A percentile compares a stretch with the other conserved stretches of the same genome.
These are phyloP conservation scores for Meiosimyza platycephala DNA, from an alignment of 2,888 invertebrate genomes.

Conservation along the genomic window DNA sequence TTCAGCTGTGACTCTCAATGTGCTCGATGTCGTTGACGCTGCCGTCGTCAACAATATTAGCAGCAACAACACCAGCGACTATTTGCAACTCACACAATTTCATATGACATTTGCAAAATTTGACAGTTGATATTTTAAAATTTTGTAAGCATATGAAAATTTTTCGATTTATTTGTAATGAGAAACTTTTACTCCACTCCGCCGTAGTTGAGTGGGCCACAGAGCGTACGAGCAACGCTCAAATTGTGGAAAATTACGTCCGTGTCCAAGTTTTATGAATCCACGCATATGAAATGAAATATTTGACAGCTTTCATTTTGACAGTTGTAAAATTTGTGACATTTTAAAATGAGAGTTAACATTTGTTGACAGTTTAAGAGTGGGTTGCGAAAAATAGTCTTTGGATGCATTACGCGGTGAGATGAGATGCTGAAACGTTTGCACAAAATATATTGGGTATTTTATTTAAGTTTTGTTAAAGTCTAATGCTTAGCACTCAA, in stretches of 20 bases:
- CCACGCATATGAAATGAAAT: constrained; percentile 13
- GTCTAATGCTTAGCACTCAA: too few relatives aligned
- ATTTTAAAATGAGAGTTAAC: background rate
- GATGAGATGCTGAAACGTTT: too few relatives aligned
- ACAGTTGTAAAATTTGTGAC: constrained; percentile 15
- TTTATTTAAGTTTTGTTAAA: too few relatives aligned
- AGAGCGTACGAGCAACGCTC: background rate
- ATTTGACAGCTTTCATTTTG: constrained; percentile 27
- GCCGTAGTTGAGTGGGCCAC: background rate
- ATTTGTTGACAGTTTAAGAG: background rate
- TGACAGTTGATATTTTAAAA: constrained; percentile 62
- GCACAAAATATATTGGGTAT: too few relatives aligned
- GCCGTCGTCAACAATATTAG: constrained; percentile 49
- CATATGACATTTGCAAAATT: constrained; percentile 60
- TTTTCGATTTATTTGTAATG: constrained; percentile 62
- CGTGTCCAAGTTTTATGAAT: constrained; percentile 2
- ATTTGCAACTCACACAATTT: constrained; percentile 54
- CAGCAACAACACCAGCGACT: constrained; percentile 43
- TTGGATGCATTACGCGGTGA: too few relatives aligned
- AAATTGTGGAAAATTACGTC: too few relatives aligned
- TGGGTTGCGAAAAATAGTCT: background rate
- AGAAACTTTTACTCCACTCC: constrained; percentile 52
- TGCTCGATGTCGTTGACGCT: constrained; percentile 16
- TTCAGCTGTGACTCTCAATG: constrained; percentile 55
- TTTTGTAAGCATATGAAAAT: constrained; percentile 47